Percentiles rank a stretch among this genome's conserved stretches.
Evolutionary conservation across 2,797 vertebrate genomes (phyloP).

Genomic region (Linurgus olivaceus): DNA sequence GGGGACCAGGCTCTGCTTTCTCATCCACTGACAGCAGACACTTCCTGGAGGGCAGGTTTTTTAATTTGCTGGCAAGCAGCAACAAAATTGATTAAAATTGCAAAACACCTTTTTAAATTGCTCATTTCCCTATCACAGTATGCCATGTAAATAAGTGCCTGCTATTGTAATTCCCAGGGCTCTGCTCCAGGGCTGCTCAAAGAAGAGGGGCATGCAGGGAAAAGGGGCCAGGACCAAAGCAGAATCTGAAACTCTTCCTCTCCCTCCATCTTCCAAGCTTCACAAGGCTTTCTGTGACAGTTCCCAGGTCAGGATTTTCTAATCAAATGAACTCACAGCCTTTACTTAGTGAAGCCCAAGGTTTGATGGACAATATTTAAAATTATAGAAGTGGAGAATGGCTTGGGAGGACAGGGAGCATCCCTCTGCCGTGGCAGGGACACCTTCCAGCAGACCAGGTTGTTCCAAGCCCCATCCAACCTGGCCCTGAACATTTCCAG

Average conservation of each 20-base stretch:
- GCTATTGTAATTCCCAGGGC: background rate
- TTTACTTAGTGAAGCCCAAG: background rate
- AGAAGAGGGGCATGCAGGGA: rapidly evolving
- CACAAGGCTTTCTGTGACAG: background rate
- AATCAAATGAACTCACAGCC: background rate
- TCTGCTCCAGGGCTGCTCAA: background rate
- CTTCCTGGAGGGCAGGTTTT: conserved; percentile 52
- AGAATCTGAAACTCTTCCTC: background rate
- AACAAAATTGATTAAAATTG: conserved; percentile 59
- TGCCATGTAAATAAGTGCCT: background rate
- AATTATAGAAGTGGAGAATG: background rate
- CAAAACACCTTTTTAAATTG: conserved; percentile 22
- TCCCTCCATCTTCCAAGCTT: background rate
- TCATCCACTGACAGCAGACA: background rate
- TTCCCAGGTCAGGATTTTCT: background rate
- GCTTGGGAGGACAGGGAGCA: background rate
- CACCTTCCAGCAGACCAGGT: background rate
- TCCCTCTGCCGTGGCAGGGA: background rate
- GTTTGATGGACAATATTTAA: background rate
- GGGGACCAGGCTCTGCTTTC: rapidly evolving
- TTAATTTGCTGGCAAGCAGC: conserved; percentile 44
- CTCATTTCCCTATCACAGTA: background rate
- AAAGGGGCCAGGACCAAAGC: background rate
- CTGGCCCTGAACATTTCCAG: background rate
- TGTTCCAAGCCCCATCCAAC: background rate